These are phyloP conservation scores for Lutjanus erythropterus DNA, from an alignment of 2,113 vertebrate genomes.

Conservation along the genomic window DNA sequence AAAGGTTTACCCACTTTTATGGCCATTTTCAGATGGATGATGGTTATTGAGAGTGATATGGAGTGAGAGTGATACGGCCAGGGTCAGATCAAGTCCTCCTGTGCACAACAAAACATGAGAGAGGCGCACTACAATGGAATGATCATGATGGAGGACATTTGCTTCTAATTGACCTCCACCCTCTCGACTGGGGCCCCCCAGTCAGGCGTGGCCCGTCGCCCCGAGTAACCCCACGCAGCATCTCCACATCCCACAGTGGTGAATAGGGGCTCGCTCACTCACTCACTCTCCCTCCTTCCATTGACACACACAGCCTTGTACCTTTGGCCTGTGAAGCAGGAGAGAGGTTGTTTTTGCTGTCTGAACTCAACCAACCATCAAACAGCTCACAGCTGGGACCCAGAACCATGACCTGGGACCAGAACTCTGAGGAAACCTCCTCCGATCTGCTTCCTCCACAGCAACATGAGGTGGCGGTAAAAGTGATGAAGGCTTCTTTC, in stretches of 20 bases:
- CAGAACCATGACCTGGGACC: constrained; percentile 61
- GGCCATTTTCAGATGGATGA: constrained; percentile 50
- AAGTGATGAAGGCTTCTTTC: constrained; percentile 39
- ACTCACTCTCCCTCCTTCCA: constrained; percentile 42
- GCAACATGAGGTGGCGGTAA: constrained; percentile 32
- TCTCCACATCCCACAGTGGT: constrained; percentile 49
- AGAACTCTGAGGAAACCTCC: constrained; percentile 46
- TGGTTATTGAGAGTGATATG: constrained; percentile 68
- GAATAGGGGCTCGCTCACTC: constrained; percentile 49
- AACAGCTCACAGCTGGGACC: constrained; percentile 76
- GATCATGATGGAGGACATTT: constrained; percentile 74
- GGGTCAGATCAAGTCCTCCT: constrained; percentile 65
- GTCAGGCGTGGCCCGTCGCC: constrained; percentile 59
- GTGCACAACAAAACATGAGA: constrained; percentile 61
- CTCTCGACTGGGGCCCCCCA: constrained; percentile 48
- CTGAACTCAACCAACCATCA: constrained; percentile 81
- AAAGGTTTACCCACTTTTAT: constrained; percentile 50
- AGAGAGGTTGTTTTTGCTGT: constrained; percentile 72
- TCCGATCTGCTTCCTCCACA: constrained; percentile 37
- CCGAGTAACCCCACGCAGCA: constrained; percentile 62
- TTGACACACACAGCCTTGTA: constrained; percentile 60
- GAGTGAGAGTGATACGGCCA: constrained; percentile 41
- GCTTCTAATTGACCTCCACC: constrained; percentile 76
- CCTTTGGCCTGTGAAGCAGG: constrained; percentile 65
- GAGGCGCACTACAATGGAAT: constrained; percentile 52